Base-by-base conservation (phyloP, 2,888 invertebrate genomes). In the Allacma fusca region DNA sequence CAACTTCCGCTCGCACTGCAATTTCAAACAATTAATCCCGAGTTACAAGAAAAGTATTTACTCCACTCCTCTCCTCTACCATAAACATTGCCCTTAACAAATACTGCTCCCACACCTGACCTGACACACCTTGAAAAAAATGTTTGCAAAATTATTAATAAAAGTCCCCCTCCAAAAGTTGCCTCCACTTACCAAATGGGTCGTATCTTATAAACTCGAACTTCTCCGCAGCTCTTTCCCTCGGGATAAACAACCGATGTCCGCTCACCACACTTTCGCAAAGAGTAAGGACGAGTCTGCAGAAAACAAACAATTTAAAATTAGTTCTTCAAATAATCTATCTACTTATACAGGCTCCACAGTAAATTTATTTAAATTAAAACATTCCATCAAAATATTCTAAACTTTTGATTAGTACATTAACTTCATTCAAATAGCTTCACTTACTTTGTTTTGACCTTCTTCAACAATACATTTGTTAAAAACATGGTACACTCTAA, bases 171-270 rank as follows among this genome's bases (percentile, higher is more conserved):
- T n/a, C n/a, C n/a, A n/a, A n/a, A n/a, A n/a, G n/a, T n/a, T n/a
- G n/a, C n/a, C n/a, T n/a, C n/a, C n/a, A n/a, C n/a, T 91, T 88
- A 94, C 94, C 91, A 83, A 88, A 92, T 0, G 95, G 95, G 88
- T 95, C 95, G 84, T 91, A 94, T 75, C 89, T 86, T 79, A 94
- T 88, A 0, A 91, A 80, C 88, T 95, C 95, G 73, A 94, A 80
- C 89, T 95, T 95, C 16, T 95, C 94, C 0, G 88, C 92, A 68
- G 92, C 86, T 82, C 95, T 89, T 84, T 93, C 93, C 77, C 94
- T 89, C 67, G 92, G 89, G 77, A 86, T 86, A 78, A 89, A 90
- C 78, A 90, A 89, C 83, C 89, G 90, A 85, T 95, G 95, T 0
- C 94, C 94, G 84, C 91, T 92, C 1, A 93, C 92, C 73, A 91